A percentile compares a stretch with the other conserved stretches of the same genome.
Evolutionary conservation across 2,113 vertebrate species (phyloP).

Genomic region (Urocolius indicus): DNA sequence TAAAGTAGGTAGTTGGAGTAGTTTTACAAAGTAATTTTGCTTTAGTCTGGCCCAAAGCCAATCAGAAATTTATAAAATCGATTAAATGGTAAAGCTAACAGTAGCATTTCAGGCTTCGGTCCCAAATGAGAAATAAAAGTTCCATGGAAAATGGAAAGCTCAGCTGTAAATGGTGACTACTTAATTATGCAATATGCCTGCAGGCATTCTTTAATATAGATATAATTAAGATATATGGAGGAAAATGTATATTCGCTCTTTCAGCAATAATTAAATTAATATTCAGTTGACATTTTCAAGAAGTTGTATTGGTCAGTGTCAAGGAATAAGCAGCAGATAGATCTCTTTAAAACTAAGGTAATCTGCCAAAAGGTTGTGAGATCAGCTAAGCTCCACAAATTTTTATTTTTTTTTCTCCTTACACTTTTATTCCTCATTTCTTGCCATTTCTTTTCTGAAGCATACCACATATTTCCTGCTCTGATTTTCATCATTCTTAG

Average conservation of each 20-base stretch:
- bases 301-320: neutral
- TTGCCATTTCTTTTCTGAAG: neutral
- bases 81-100: constrained; percentile 30
- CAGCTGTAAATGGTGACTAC: neutral
- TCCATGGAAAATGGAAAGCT: constrained; percentile 27
- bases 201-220: neutral
- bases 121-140: constrained; percentile 28
- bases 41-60: constrained; percentile 20
- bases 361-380: neutral
- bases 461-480: neutral
- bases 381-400: neutral
- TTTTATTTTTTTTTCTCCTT: accelerated
- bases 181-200: neutral
- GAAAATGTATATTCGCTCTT: neutral
- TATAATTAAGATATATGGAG: neutral
- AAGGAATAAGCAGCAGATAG: neutral
- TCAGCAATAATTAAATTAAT: neutral
- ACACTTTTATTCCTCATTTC: neutral
- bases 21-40: constrained; percentile 26
- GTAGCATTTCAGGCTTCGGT: neutral
- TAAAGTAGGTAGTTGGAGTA: neutral
- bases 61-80: constrained; percentile 19
- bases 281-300: neutral
- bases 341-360: neutral
- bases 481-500: neutral